Percentiles rank a stretch among this genome's conserved stretches.
Conservation (phyloP, 1,140 invertebrate species). For the Ceratina japonica region DNA sequence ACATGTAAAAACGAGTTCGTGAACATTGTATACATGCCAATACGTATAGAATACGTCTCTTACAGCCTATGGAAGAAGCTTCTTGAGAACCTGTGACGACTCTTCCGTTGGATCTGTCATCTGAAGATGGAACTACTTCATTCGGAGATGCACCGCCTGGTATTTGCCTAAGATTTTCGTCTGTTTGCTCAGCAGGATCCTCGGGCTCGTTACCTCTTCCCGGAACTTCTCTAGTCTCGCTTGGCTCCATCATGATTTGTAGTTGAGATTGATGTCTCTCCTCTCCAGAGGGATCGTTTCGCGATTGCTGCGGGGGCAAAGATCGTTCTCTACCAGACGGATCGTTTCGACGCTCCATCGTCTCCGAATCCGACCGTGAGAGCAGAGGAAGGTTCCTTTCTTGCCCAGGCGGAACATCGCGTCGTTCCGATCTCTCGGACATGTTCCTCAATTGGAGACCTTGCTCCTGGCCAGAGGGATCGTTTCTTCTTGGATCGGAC, state of each 20-base stretch:
- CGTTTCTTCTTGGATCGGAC: slow-evolving; percentile 72
- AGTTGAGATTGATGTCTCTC: slow-evolving; percentile 64
- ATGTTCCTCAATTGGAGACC: slow-evolving; percentile 59
- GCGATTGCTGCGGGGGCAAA: slow-evolving; percentile 69
- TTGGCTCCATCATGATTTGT: slow-evolving; percentile 64
- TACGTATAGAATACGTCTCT: slow-evolving; percentile 39
- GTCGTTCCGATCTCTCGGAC: slow-evolving; percentile 69
- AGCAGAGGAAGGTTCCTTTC: slow-evolving; percentile 65
- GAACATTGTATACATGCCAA: background rate
- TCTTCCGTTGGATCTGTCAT: slow-evolving; percentile 70
- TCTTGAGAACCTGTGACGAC: slow-evolving; percentile 76
- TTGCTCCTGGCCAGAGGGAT: slow-evolving; percentile 76
- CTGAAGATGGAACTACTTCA: slow-evolving; percentile 60
- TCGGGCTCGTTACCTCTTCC: slow-evolving; percentile 72
- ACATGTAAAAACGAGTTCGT: background rate
- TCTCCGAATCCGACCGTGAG: slow-evolving; percentile 64
- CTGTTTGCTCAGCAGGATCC: slow-evolving; percentile 61
- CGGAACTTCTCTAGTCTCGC: slow-evolving; percentile 71
- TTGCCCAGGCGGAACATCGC: slow-evolving; percentile 75
- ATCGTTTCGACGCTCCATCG: slow-evolving; percentile 74
- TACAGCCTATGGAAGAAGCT: slow-evolving; percentile 62
- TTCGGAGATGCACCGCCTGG: slow-evolving; percentile 74
- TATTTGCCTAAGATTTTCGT: slow-evolving; percentile 71
- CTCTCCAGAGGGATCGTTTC: slow-evolving; percentile 77
- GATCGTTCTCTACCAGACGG: slow-evolving; percentile 75